phyloP scores from a whole-genome alignment of 1,140 invertebrate species.

The Diploscapter pachys region DNA sequence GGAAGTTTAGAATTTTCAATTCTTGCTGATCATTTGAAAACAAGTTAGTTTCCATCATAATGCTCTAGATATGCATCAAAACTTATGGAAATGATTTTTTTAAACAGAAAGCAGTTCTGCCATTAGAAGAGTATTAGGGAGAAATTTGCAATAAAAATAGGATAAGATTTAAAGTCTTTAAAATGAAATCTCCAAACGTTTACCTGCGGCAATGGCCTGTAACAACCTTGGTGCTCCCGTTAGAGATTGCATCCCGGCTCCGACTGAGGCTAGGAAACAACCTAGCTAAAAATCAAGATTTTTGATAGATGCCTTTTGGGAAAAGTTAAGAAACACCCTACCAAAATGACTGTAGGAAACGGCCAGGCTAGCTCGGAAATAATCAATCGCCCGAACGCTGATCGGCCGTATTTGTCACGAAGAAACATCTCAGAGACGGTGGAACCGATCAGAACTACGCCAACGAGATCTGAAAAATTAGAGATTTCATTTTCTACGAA shows the following conservation, averaged over 20 bases:
- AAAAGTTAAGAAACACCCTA: slow-evolving; percentile 18
- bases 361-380: slow-evolving; percentile 98
- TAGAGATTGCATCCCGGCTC: slow-evolving; percentile 93
- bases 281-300: slow-evolving; percentile 71
- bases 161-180: no score
- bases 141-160: no score
- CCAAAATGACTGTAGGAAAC: slow-evolving; percentile 58
- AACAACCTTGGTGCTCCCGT: slow-evolving; percentile 71
- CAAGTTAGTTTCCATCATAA: no score
- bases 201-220: slow-evolving; percentile 84
- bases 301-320: background rate
- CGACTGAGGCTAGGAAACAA: slow-evolving; percentile 91
- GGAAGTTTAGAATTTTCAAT: no score
- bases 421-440: slow-evolving; percentile 89
- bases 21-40: no score
- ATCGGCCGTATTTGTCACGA: slow-evolving; percentile 81
- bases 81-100: no score
- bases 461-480: slow-evolving; percentile 70
- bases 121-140: no score
- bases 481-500: no score
- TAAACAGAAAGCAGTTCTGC: no score
- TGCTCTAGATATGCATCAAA: no score
- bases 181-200: no score
- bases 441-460: slow-evolving; percentile 86
- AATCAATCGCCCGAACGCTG: slow-evolving; percentile 74